Base-by-base conservation (phyloP, 1,140 invertebrate species). In the Cyclargus thomasi region DNA sequence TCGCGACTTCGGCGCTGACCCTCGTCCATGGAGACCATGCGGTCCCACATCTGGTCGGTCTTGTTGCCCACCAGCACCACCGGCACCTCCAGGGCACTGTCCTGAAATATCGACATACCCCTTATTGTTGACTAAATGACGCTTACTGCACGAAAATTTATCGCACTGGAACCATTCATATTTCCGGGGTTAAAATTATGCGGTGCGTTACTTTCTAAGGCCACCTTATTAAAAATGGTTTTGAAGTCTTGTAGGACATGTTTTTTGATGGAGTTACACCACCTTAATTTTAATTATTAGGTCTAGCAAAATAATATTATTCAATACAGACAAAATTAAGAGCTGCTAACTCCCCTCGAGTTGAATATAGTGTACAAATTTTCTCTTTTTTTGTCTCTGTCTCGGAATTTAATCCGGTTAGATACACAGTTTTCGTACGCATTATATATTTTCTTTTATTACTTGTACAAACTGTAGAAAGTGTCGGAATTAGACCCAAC, bases 51-150 rank as follows among this genome's bases (percentile, higher is more conserved):
- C 74, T 96, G 94, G 80, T 97, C 96, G 10, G 91, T 93, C 83
- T 97, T 97, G 74, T 97, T 97, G 0, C 94, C 96, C 11, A 97
- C 95, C 64, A 97, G 83, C 20, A 96, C 93, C 6, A 96, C 95
- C 1, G 95, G 95, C 21, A 94, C 92, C 73, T 95, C 93, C 53
- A 83, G 69, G 62, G 92, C 78, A 53, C 88, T 87, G 53, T 93
- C 92, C 92, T 94, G 80, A 53, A 90, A 81, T 79, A 59, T 6
- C 53, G 35, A 59, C 53, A 67, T 5, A 65, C 4, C 8, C 11
- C 7, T 62, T 23, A 23, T 23, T n/a, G n/a, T n/a, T n/a, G n/a
- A n/a, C n/a, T n/a, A n/a, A n/a, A n/a, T n/a, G n/a, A n/a, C n/a
- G n/a, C n/a, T n/a, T 23, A 23, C 23, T 23, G 5, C 1, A 7